A percentile compares a stretch with the other conserved stretches of the same genome.
Conservation (phyloP, 2,113 vertebrate genomes). For the Dipodomys merriami region DNA sequence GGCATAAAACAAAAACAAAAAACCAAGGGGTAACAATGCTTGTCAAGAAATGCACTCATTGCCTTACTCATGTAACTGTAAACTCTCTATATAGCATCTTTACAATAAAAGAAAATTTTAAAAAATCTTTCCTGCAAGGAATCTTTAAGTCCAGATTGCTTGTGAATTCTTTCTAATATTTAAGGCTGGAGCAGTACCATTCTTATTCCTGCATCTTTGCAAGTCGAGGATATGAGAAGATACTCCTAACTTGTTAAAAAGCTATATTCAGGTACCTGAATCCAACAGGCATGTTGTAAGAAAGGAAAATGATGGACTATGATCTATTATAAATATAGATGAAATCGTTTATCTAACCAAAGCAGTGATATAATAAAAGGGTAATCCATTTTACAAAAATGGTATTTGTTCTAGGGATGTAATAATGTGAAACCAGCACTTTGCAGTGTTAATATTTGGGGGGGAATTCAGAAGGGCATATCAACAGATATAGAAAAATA, state of each 20-base stretch:
- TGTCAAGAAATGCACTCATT: no score
- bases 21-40: not conserved
- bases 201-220: not conserved
- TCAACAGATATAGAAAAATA: not conserved
- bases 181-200: not conserved
- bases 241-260: not conserved
- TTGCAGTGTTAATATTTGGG: not conserved
- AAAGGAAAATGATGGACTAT: not conserved
- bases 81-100: no score
- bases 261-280: not conserved
- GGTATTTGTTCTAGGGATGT: not conserved
- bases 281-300: not conserved
- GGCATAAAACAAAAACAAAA: not conserved
- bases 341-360: not conserved
- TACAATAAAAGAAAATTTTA: no score
- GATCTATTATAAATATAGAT: not conserved
- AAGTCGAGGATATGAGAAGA: not conserved
- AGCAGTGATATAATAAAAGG: not conserved
- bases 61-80: no score
- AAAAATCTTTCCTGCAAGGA: not conserved
- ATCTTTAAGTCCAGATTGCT: not conserved
- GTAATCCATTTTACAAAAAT: not conserved
- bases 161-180: constrained; percentile 1
- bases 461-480: not conserved
- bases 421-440: not conserved